Percentiles rank a stretch among this genome's conserved stretches.
These are phyloP conservation scores for Sciurus niger DNA, from an alignment of 2,113 vertebrate genomes.

Conservation along the genomic window DNA sequence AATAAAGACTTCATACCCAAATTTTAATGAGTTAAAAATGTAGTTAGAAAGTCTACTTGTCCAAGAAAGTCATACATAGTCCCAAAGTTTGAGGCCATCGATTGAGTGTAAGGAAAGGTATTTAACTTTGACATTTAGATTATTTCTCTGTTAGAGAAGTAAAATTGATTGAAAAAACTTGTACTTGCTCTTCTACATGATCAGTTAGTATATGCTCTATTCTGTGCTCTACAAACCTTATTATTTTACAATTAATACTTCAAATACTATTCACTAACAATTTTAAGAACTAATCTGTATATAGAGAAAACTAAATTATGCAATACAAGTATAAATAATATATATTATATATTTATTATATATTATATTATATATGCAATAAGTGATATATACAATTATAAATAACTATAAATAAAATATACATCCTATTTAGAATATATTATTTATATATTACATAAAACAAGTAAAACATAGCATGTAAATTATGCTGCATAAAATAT, in stretches of 20 bases:
- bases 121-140: not conserved
- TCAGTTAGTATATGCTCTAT: not conserved
- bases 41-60: not conserved
- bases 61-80: not conserved
- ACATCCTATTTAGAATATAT: no score
- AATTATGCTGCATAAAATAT: not conserved
- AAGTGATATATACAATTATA: no score
- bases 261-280: not conserved
- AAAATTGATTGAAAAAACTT: not conserved
- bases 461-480: not conserved
- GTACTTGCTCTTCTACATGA: not conserved
- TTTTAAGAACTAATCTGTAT: not conserved
- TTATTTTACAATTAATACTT: not conserved
- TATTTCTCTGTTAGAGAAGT: not conserved
- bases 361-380: not conserved
- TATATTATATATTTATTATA: not conserved
- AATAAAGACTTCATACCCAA: not conserved
- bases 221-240: not conserved
- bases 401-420: no score
- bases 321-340: not conserved
- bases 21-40: slow-evolving; percentile 18
- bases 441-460: not conserved
- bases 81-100: not conserved
- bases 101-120: not conserved
- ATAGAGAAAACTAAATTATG: not conserved